Evolutionary conservation across 1,140 invertebrate species (phyloP), one percentile per base, ranked within the genome.

Genomic region (Temnothorax longispinosus): DNA sequence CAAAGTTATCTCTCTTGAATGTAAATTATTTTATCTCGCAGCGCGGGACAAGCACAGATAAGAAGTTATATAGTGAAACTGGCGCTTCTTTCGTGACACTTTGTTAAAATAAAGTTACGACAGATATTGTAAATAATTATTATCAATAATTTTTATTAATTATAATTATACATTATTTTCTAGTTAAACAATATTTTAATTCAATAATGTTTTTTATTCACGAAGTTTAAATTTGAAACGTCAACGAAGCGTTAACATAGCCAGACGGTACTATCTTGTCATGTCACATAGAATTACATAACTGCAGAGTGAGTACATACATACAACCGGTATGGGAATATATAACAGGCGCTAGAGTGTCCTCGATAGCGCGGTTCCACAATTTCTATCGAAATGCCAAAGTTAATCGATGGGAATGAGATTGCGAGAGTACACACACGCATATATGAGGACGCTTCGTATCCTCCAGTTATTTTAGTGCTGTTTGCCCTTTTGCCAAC

Each of bases 321-420:
- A 15, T 13, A 65, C 18, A 52, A 52, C 8, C 44, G 32, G 32
- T 27, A 18, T 27, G 65, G 15, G 50, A 21, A 21, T 58, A 32
- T 62, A 38, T 47, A 44, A n/a, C 44, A 38, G 41, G 41, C 35
- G 47, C 7, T 81, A 77, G 15, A 13, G 27, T 47, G 71, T 75
- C 41, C 54, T 64, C 69, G 87, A 21, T 35, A 52, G 50, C 44
- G 15, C 38, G 52, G 75, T 56, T 60, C 50, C 21, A 38, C 18
- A 56, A 64, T 77, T 86, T 47, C 35, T n/a, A 90, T 78, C 67
- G 64, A 86, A 91, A 91, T 91, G 64, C 27, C 82, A 84, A 44
- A 86, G 76, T 47, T 76, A 54, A 87, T 88, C 77, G 77, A 84
- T 78, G 82, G 18, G 82, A 91, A 91, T 75, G 72, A 75, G 84